Evolutionary conservation across 2,797 vertebrate genomes (phyloP).

Genomic region (Hafferia zeledoni): DNA sequence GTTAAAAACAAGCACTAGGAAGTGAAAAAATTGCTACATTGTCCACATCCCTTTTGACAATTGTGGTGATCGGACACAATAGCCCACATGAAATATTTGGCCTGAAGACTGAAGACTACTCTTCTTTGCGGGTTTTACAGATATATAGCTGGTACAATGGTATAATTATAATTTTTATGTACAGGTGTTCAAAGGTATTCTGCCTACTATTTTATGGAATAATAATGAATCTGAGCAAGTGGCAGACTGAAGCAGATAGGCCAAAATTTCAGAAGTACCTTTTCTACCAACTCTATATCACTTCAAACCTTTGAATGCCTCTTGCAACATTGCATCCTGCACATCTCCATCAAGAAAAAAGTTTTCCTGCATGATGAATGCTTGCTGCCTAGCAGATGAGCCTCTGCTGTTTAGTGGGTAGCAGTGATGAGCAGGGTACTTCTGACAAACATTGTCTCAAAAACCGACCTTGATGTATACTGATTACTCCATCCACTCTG

Average conservation of each 20-base stretch:
- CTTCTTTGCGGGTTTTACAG: neutral
- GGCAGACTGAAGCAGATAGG: neutral
- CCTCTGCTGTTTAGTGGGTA: neutral
- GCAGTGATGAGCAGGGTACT: neutral
- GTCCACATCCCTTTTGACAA: neutral
- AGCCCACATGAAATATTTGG: neutral
- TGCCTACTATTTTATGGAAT: neutral
- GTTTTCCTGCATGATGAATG: neutral
- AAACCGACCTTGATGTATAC: neutral
- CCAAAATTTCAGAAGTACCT: neutral
- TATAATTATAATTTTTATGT: neutral
- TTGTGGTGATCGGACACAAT: fast-evolving
- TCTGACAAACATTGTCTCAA: neutral
- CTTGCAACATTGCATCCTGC: neutral
- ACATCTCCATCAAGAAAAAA: neutral
- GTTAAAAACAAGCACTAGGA: neutral
- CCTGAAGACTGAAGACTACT: neutral
- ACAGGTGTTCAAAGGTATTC: neutral
- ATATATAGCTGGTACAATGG: neutral
- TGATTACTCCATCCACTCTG: neutral
- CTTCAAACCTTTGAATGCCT: neutral
- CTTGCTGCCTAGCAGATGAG: neutral
- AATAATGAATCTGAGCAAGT: neutral
- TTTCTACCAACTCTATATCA: neutral
- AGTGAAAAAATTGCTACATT: neutral